Conservation (phyloP, 2,113 vertebrate species). For the Oryzias woworae region DNA sequence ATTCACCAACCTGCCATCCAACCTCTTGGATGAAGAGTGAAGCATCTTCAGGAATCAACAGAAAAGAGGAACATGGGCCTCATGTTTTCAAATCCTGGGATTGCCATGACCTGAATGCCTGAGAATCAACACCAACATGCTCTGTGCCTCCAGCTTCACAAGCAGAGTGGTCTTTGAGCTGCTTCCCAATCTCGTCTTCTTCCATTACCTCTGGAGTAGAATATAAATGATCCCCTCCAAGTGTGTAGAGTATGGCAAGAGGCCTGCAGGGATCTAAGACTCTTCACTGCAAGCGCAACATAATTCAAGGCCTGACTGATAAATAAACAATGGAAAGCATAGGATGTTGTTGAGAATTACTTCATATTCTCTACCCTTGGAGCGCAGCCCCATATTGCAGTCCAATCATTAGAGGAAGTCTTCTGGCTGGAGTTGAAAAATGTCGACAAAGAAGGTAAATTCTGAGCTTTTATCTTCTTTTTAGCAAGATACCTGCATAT, state of each 20-base stretch:
- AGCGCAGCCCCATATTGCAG: conserved; percentile 40
- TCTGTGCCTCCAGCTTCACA: conserved; percentile 69
- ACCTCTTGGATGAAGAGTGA: conserved; percentile 20
- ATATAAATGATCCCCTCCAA: conserved; percentile 80
- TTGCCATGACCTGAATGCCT: too few species aligned
- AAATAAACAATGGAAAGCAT: conserved; percentile 75
- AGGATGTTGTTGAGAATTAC: conserved; percentile 54
- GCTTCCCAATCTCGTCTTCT: conserved; percentile 81
- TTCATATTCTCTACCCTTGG: conserved; percentile 55
- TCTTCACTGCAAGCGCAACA: conserved; percentile 71
- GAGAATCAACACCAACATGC: conserved; percentile 23
- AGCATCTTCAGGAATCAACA: conserved; percentile 20
- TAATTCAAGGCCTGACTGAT: conserved; percentile 75
- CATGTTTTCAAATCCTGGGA: too few species aligned
- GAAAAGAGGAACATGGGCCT: conserved; percentile 47
- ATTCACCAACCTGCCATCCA: too few species aligned
- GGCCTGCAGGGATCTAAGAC: conserved; percentile 78
- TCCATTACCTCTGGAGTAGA: conserved; percentile 81
- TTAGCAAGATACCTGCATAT: neutral
- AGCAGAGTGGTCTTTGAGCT: conserved; percentile 77
- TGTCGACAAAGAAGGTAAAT: neutral
- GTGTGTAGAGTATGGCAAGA: conserved; percentile 75
- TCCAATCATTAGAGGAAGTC: conserved; percentile 3
- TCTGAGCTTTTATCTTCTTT: neutral
- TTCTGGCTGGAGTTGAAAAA: neutral